A percentile compares a stretch with the other conserved stretches of the same genome.
phyloP scores from a whole-genome alignment of 1,140 invertebrate species.

The Drosophila lacertosa region DNA sequence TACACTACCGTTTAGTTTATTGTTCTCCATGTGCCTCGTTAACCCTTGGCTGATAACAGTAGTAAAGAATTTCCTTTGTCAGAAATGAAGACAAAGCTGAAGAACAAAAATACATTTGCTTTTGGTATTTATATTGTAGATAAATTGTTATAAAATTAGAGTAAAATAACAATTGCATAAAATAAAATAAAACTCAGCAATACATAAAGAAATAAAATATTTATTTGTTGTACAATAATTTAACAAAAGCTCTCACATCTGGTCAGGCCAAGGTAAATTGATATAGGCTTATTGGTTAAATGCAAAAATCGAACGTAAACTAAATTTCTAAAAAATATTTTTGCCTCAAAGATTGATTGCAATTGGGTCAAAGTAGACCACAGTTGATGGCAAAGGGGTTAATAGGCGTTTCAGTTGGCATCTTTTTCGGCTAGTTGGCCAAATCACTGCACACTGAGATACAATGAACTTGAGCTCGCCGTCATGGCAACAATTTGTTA shows the following conservation, averaged over 20 bases:
- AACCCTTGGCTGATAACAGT: slow-evolving; percentile 21
- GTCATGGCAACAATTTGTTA: slow-evolving; percentile 58
- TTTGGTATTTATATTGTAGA: no score
- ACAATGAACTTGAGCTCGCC: slow-evolving; percentile 58
- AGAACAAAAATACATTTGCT: no score
- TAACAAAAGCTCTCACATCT: no score
- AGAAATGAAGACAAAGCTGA: no score
- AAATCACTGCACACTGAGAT: slow-evolving; percentile 62
- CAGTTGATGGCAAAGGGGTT: slow-evolving; percentile 18
- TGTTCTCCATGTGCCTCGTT: slow-evolving; percentile 22
- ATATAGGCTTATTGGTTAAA: no score
- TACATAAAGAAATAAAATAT: no score
- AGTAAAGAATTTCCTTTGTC: neutral
- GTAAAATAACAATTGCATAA: no score
- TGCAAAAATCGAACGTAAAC: no score
- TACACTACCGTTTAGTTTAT: slow-evolving; percentile 46
- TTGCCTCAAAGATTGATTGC: slow-evolving; percentile 2
- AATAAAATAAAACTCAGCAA: no score
- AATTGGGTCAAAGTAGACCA: neutral
- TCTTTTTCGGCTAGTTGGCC: slow-evolving; percentile 57
- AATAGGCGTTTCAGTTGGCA: slow-evolving; percentile 20
- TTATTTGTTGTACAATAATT: no score
- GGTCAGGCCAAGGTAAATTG: no score
- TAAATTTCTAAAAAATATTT: neutral
- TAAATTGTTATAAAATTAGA: no score